Base-by-base conservation (phyloP, 37 sponge, comb jelly and placozoan genomes). In the Hormiphora californensis region DNA sequence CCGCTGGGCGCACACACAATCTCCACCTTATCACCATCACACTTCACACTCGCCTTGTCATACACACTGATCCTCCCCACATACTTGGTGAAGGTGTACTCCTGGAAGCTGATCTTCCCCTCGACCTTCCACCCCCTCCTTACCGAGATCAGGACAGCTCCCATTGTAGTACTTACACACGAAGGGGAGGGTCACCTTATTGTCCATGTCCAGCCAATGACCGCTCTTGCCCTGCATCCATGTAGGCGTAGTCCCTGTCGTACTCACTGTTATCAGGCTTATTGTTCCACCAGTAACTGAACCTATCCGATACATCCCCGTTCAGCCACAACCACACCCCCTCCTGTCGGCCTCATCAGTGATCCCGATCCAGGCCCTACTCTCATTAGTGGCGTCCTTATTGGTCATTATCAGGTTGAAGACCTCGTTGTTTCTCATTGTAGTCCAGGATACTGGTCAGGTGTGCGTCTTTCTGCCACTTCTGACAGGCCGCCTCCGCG, bases 141-240 rank as follows among this genome's bases (percentile, higher is more conserved):
- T n/a, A n/a, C n/a, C n/a, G n/a, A 73, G 23, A n/a, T 15, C 17
- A 73, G 81, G 81, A 46, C 81, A 73, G 46, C 46, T 21, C 11
- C 46, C 81, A 46, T 73, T 73, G 81, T 73, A 73, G 44, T 41
- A 73, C 81, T 73, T 73, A 46, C 81, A 73, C 25, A 73, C 81
- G 81, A 28, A 73, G 23, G 81, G 81, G 81, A 73, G 43, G 5
- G 46, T 40, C 23, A 27, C 43, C 25, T 43, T n/a, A 28, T 73
- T 73, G 0, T n/a, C 43, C 46, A 73, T 73, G 25, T 73, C 81
- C 46, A 43, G 46, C 81, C 81, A 73, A 28, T 73, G 81, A 40
- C 81, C 81, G 7, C 46, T 43, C 25, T 73, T 73, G 25, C 11
- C n/a, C 41, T 0, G 81, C 81, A 30, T 73, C 81, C 81, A 73